These are phyloP conservation scores for Anas platyrhynchos DNA, from an alignment of 2,113 vertebrate genomes.

Conservation along the genomic window DNA sequence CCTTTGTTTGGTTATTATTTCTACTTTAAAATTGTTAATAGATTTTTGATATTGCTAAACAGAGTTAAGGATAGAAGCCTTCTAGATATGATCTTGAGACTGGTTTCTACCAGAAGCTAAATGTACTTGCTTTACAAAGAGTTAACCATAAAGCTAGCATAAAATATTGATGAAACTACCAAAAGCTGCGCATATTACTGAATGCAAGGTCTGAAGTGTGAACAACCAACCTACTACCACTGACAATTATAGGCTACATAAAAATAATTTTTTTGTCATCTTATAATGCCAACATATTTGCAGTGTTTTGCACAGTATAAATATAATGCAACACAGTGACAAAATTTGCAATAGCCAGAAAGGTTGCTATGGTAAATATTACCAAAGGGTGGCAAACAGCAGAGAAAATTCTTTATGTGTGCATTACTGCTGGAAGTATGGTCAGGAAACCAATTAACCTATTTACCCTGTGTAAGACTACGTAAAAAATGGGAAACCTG, in stretches of 20 bases:
- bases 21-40: background rate
- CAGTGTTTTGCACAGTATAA: background rate
- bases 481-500: background rate
- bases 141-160: background rate
- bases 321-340: background rate
- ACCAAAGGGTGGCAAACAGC: background rate
- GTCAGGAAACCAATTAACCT: background rate
- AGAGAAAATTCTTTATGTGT: background rate
- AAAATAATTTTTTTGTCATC: background rate
- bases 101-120: background rate
- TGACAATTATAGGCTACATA: background rate
- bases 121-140: background rate
- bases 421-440: background rate
- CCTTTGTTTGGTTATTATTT: background rate
- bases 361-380: background rate
- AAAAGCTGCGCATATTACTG: background rate
- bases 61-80: background rate
- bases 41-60: background rate
- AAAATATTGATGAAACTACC: background rate
- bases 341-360: background rate
- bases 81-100: background rate
- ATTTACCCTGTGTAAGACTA: background rate
- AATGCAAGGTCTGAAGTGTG: background rate
- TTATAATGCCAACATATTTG: background rate
- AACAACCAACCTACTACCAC: background rate